Evolutionary conservation across 2,888 invertebrate species (phyloP), one percentile per base, ranked within the genome.

Genomic region (Himalopsyche anomala): DNA sequence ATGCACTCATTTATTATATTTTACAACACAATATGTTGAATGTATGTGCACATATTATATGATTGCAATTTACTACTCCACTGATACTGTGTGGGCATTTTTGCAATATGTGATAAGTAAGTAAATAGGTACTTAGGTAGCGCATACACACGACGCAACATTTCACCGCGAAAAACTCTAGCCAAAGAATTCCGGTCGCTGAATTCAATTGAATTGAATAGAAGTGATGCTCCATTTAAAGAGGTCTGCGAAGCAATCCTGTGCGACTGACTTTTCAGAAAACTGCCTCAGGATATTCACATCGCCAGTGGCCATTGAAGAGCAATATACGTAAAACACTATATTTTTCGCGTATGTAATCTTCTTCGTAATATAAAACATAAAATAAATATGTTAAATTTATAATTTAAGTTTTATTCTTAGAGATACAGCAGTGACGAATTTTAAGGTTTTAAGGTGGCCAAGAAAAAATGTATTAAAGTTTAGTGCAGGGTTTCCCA

Each of bases 191-290:
- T 85, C 81, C 81, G 38, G 38, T 74, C 83, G 80, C 82, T 80
- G 84, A 85, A 85, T 85, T 79, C 84, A 86, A 87, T 87, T 87
- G 84, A 87, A 87, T 87, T 86, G 84, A 87, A 87, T 87, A 84
- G 86, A 86, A 51, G 69, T 79, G 82, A 84, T 82, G 81, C 81
- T 85, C 85, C 85, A 85, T 81, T 81, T 85, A 81, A 56, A 81
- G 81, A 19, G 74, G 36, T 36, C 12, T 74, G 74, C 36, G 36
- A 38, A 15, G 74, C 74, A 74, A 36, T 36, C 74, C 74, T 74
- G 74, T 36, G 74, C 36, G 36, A 36, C 5, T 74, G 15, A 36
- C 74, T 74, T 36, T 74, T 74, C 74, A 74, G 38, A 74, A 74
- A 38, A 74, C 36, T 38, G 4, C 12, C 4, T 0, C 28, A 36